phyloP scores from a whole-genome alignment of 2,113 vertebrate genomes.

The Camelus dromedarius region DNA sequence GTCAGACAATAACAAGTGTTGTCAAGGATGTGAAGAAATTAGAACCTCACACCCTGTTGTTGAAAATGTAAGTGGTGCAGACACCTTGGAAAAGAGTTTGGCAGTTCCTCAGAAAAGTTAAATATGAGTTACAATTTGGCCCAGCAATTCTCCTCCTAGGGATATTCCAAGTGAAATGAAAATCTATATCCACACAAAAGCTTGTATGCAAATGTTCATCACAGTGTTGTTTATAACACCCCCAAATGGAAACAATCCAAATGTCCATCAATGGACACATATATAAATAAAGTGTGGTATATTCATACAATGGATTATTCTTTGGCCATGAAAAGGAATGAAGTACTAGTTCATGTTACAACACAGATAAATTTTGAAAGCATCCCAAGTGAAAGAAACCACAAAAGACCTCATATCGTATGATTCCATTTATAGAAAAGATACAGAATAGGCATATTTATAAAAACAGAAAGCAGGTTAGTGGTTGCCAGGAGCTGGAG shows the following conservation, averaged over 20 bases:
- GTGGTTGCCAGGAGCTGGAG: not conserved
- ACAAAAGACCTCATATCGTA: not conserved
- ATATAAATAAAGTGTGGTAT: not conserved
- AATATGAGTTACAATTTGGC: not conserved
- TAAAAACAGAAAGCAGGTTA: not conserved
- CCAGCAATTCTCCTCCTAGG: not conserved
- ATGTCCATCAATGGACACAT: not conserved
- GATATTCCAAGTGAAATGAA: not conserved
- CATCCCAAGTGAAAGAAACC: not conserved
- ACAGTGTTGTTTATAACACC: not conserved
- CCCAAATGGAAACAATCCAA: not conserved
- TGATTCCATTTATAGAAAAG: not conserved
- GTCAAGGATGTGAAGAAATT: not conserved
- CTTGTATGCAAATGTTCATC: not conserved
- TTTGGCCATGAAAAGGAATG: not conserved
- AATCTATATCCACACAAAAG: not conserved
- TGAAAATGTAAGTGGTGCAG: not conserved
- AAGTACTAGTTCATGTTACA: not conserved
- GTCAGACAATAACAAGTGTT: not conserved
- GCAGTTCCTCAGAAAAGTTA: not conserved
- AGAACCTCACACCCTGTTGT: not conserved
- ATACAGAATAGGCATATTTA: not conserved
- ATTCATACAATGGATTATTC: not conserved
- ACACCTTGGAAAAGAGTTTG: not conserved
- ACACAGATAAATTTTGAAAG: not conserved